phyloP scores from a whole-genome alignment of 1,140 invertebrate genomes.

The Aethina tumida region DNA sequence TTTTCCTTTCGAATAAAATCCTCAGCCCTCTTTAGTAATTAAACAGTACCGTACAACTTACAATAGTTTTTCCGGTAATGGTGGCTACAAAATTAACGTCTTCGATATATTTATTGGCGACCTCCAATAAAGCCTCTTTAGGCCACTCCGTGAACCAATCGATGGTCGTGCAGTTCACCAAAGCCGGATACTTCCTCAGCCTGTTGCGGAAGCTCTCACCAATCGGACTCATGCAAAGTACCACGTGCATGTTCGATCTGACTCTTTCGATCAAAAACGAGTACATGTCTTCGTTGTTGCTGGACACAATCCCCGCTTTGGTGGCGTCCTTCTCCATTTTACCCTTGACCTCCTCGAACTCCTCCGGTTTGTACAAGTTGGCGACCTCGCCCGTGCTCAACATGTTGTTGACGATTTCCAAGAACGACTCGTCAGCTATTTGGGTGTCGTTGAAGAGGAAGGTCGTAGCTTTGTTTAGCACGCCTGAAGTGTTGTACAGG shows the following conservation, averaged over 20 bases:
- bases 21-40: neutral
- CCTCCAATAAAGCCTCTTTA: conserved; percentile 72
- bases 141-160: conserved; percentile 87
- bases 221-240: conserved; percentile 78
- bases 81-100: conserved; percentile 55
- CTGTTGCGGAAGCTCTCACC: conserved; percentile 67
- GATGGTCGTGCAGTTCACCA: conserved; percentile 78
- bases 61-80: conserved; percentile 49
- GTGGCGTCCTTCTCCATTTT: conserved; percentile 54
- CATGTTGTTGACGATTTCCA: conserved; percentile 84
- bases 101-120: conserved; percentile 59
- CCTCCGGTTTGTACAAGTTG: conserved; percentile 72
- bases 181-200: conserved; percentile 72
- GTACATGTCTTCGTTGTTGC: conserved; percentile 57
- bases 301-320: conserved; percentile 52
- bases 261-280: conserved; percentile 67
- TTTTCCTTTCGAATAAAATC: conserved; percentile 14
- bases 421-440: conserved; percentile 68
- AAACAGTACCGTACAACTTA: conserved; percentile 31
- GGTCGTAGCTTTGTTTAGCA: conserved; percentile 61
- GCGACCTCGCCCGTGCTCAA: conserved; percentile 75
- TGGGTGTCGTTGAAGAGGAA: conserved; percentile 80
- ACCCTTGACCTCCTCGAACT: conserved; percentile 72
- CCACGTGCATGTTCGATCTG: conserved; percentile 65
- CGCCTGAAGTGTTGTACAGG: conserved; percentile 59